phyloP scores from a whole-genome alignment of 2,797 vertebrate species.

The Sebastes diploproa region DNA sequence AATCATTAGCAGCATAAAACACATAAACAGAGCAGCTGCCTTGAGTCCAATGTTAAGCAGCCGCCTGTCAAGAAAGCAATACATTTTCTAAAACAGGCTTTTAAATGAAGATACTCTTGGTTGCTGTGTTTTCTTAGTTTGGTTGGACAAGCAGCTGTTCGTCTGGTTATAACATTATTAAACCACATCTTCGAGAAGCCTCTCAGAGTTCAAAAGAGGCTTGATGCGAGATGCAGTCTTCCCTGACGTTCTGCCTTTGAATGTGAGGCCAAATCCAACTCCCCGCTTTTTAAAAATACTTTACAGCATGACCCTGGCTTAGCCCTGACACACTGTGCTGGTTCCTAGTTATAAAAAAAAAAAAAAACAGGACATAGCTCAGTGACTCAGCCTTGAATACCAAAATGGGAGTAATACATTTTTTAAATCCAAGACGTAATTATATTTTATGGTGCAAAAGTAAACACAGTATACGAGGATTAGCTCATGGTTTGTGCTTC shows the following conservation, averaged over 20 bases:
- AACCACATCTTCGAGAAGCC: slow-evolving; percentile 50
- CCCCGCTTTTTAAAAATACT: slow-evolving; percentile 70
- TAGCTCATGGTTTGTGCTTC: slow-evolving; percentile 43
- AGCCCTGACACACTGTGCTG: slow-evolving; percentile 64
- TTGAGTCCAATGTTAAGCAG: slow-evolving; percentile 31
- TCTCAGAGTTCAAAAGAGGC: slow-evolving; percentile 49
- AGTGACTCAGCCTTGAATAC: slow-evolving; percentile 45
- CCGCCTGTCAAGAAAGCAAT: slow-evolving; percentile 51
- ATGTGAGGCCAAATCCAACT: slow-evolving; percentile 62
- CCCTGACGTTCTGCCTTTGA: slow-evolving; percentile 56
- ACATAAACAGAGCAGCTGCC: slow-evolving; percentile 55
- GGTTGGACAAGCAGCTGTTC: slow-evolving; percentile 59
- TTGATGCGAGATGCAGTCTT: slow-evolving; percentile 49
- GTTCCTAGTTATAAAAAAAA: slow-evolving; percentile 44
- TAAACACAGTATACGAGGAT: slow-evolving; percentile 49
- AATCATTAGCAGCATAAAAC: slow-evolving; percentile 61
- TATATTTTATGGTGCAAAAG: slow-evolving; percentile 68
- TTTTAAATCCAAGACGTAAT: slow-evolving; percentile 65
- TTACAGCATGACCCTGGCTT: slow-evolving; percentile 68
- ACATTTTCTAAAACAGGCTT: slow-evolving; percentile 10
- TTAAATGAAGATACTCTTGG: slow-evolving; percentile 30
- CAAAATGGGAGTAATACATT: slow-evolving; percentile 31
- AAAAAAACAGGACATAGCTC: slow-evolving; percentile 23
- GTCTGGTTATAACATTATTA: slow-evolving; percentile 56
- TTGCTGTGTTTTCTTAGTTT: slow-evolving; percentile 30